phyloP scores from a whole-genome alignment of 2,888 invertebrate species.

The Drosophila colorata region DNA sequence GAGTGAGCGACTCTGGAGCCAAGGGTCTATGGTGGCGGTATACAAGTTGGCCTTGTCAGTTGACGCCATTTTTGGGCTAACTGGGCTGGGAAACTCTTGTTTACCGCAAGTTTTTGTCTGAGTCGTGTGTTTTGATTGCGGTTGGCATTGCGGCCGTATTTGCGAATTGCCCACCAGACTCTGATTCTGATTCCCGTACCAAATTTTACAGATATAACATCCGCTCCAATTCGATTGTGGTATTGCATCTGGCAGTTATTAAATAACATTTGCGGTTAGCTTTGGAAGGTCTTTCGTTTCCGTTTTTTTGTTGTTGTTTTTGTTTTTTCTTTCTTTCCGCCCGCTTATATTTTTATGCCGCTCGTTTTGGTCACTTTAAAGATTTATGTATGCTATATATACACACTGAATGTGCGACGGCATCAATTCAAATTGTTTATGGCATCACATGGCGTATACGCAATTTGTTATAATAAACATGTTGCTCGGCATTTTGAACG shows the following conservation, averaged over 20 bases:
- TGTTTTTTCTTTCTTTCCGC: background rate
- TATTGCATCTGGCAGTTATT: slow-evolving; percentile 51
- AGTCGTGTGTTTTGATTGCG: slow-evolving; percentile 50
- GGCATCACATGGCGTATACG: slow-evolving; percentile 76
- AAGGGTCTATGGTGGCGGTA: background rate
- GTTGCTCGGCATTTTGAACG: slow-evolving; percentile 62
- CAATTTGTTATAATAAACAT: slow-evolving; percentile 80
- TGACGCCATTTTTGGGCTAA: slow-evolving; percentile 45
- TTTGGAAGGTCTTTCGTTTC: background rate
- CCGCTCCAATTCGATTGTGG: slow-evolving; percentile 18
- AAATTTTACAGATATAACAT: slow-evolving; percentile 11
- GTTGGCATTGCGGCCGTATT: slow-evolving; percentile 42
- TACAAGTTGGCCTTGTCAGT: slow-evolving; percentile 54
- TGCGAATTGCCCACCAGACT: slow-evolving; percentile 28
- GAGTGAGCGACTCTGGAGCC: slow-evolving; percentile 11
- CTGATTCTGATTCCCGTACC: slow-evolving; percentile 13
- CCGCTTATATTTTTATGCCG: slow-evolving; percentile 8
- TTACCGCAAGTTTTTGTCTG: slow-evolving; percentile 55
- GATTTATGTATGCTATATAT: slow-evolving; percentile 47
- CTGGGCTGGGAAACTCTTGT: slow-evolving; percentile 23
- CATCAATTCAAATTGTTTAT: slow-evolving; percentile 71
- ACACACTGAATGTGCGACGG: slow-evolving; percentile 21
- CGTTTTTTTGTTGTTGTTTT: background rate
- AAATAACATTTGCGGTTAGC: slow-evolving; percentile 53
- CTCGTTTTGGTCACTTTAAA: slow-evolving; percentile 59